Evolutionary conservation across 1,140 invertebrate genomes (phyloP).

Genomic region (Pseudobourletiella spinata): DNA sequence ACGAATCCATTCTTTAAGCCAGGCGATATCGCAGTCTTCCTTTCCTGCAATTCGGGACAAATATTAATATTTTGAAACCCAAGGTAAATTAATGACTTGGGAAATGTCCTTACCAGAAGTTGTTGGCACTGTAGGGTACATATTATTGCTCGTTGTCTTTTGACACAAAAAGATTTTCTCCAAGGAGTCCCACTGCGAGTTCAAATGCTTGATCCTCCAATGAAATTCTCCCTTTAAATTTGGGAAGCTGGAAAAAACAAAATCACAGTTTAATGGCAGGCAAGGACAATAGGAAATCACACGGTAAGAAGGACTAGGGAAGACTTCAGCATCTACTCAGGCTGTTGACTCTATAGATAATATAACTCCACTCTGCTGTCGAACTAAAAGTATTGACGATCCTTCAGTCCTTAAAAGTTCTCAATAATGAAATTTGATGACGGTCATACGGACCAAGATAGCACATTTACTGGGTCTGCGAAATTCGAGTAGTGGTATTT

Average conservation of each 20-base stretch:
- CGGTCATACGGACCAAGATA: too few species aligned
- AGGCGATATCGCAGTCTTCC: conserved; percentile 21
- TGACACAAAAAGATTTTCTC: conserved; percentile 27
- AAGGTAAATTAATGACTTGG: neutral
- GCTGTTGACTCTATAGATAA: too few species aligned
- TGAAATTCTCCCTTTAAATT: conserved; percentile 32
- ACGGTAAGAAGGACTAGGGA: too few species aligned
- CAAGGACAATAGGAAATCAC: too few species aligned
- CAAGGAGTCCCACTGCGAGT: conserved; percentile 34
- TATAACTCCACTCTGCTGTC: too few species aligned
- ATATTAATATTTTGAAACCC: neutral
- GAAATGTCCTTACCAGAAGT: conserved; percentile 2
- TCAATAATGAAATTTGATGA: too few species aligned
- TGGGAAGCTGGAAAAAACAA: conserved; percentile 19
- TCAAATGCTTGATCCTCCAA: conserved; percentile 33
- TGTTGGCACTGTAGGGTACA: conserved; percentile 9
- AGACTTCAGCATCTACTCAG: too few species aligned
- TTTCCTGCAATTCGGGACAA: neutral
- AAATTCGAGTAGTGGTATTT: too few species aligned
- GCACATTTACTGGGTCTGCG: too few species aligned
- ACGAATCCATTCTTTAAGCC: conserved; percentile 29
- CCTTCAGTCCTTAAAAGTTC: too few species aligned
- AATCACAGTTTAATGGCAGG: too few species aligned
- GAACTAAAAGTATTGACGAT: too few species aligned
- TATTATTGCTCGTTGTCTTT: neutral